Conservation (phyloP, 2,113 vertebrate species). For the Cacatua alba region DNA sequence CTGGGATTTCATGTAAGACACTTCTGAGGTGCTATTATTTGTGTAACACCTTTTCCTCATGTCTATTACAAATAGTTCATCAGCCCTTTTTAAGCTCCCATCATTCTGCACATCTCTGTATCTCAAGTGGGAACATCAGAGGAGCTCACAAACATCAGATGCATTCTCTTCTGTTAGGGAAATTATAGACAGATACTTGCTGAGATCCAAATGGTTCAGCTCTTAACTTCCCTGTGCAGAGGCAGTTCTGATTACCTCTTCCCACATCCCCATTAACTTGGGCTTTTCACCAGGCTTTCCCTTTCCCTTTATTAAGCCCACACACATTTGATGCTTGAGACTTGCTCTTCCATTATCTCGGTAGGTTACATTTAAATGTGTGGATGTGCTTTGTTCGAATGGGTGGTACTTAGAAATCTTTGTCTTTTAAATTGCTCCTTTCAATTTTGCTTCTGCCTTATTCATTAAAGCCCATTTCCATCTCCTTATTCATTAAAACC, state of each 20-base stretch:
- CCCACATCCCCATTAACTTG: neutral
- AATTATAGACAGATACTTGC: neutral
- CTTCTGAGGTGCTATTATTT: neutral
- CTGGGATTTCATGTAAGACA: neutral
- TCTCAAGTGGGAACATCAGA: rapidly evolving
- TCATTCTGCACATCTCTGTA: neutral
- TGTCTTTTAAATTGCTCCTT: neutral
- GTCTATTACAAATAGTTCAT: neutral
- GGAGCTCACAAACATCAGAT: rapidly evolving
- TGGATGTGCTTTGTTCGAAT: neutral
- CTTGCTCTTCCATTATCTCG: neutral
- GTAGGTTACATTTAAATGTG: rapidly evolving
- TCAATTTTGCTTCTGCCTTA: rapidly evolving
- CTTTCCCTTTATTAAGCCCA: neutral
- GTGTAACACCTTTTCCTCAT: neutral
- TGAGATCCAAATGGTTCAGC: neutral
- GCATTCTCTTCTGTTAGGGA: neutral
- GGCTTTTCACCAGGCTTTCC: neutral
- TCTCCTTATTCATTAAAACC: neutral
- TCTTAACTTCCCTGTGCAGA: neutral
- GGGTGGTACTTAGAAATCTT: rapidly evolving
- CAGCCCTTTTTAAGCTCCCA: neutral
- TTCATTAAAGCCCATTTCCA: neutral
- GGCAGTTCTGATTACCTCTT: neutral
- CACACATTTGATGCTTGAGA: neutral